These are phyloP conservation scores for Priocnemis perturbator DNA, from an alignment of 2,888 invertebrate genomes.

Conservation along the genomic window DNA sequence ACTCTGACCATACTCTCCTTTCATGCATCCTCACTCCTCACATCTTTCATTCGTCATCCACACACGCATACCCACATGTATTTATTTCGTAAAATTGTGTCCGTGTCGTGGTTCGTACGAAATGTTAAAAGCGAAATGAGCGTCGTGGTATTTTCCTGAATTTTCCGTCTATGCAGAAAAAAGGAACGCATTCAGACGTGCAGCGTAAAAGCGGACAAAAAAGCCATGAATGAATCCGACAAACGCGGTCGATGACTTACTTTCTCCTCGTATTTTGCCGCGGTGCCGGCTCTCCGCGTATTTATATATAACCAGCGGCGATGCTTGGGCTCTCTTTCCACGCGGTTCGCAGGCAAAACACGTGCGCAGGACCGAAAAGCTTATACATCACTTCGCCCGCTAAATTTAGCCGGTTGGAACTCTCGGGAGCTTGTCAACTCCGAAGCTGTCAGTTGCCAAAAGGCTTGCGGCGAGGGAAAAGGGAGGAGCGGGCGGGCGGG, in stretches of 20 bases:
- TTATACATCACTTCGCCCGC: conserved; percentile 51
- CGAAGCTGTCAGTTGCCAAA: conserved; percentile 33
- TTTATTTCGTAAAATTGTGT: no score
- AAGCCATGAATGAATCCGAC: conserved; percentile 5
- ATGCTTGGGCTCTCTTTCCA: conserved; percentile 11
- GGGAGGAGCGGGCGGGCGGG: conserved; percentile 23
- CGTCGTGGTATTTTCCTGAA: no score
- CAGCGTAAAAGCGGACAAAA: neutral
- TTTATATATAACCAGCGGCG: conserved; percentile 5
- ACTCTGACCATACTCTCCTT: no score
- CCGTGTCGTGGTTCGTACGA: no score
- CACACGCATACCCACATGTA: no score
- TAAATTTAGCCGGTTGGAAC: conserved; percentile 51
- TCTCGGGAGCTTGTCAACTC: conserved; percentile 38
- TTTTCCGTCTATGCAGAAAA: no score
- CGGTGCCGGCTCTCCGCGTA: conserved; percentile 1
- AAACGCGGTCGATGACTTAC: conserved; percentile 10
- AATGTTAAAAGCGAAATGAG: no score
- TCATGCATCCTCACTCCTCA: no score
- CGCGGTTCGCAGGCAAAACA: conserved; percentile 47
- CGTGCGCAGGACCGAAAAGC: conserved; percentile 51
- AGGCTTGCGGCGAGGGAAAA: conserved; percentile 26
- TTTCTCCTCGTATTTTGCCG: conserved; percentile 12
- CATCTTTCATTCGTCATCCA: no score
- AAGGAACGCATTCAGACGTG: no score